Percentiles rank a stretch among this genome's conserved stretches.
phyloP scores from a whole-genome alignment of 2,797 vertebrate genomes.

The Notolabrus celidotus region DNA sequence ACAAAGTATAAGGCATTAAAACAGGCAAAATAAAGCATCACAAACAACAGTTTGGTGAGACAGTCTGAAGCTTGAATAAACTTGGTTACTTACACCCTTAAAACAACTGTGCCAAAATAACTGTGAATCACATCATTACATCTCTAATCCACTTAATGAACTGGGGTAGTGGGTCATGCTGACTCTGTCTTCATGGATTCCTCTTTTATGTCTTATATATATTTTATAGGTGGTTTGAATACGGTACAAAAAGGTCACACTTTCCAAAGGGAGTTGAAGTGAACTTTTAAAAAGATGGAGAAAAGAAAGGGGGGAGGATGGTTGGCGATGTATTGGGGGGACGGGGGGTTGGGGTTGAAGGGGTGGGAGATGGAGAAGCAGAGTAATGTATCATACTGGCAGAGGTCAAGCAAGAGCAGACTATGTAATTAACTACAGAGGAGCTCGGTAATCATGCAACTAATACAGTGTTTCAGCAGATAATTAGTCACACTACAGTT shows the following conservation, averaged over 20 bases:
- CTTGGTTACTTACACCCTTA: too few species aligned
- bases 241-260: constrained; percentile 62
- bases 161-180: constrained; percentile 50
- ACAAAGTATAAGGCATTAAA: too few species aligned
- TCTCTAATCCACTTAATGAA: constrained; percentile 52
- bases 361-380: constrained; percentile 58
- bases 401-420: constrained; percentile 81
- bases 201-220: constrained; percentile 52
- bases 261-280: constrained; percentile 58
- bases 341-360: constrained; percentile 21
- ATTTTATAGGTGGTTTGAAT: constrained; percentile 62
- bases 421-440: constrained; percentile 84
- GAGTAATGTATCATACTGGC: constrained; percentile 80
- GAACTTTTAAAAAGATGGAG: constrained; percentile 66
- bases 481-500: constrained; percentile 81
- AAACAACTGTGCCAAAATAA: too few species aligned
- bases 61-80: too few species aligned
- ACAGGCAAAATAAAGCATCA: too few species aligned
- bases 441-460: constrained; percentile 83
- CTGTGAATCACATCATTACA: too few species aligned
- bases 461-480: constrained; percentile 82
- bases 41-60: too few species aligned
- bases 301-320: constrained; percentile 12
- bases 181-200: constrained; percentile 45
- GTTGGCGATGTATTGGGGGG: background rate